Percentiles rank a stretch among this genome's conserved stretches.
Conservation (phyloP, 2,113 vertebrate genomes). For the Sciurus niger region DNA sequence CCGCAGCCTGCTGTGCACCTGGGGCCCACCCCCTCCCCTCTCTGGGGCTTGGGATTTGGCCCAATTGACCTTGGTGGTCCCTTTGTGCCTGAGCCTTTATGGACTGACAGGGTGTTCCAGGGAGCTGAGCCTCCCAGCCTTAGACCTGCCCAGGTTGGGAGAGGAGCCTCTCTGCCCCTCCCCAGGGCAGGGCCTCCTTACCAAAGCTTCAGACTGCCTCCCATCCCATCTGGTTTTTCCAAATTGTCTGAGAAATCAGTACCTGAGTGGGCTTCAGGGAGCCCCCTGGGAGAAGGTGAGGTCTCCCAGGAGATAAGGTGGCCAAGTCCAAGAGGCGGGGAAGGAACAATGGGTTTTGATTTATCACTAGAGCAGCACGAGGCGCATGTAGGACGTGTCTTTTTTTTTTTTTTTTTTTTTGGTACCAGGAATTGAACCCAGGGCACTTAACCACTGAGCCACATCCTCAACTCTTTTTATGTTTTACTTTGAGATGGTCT, state of each 20-base stretch:
- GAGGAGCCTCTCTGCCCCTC: neutral
- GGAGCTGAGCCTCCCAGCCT: neutral
- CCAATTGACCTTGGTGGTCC: neutral
- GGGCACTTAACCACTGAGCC: too few species aligned
- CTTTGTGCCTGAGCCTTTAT: neutral
- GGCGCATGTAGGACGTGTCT: too few species aligned
- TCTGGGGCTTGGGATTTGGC: neutral
- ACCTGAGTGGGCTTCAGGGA: neutral
- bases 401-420: too few species aligned
- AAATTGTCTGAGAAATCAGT: neutral
- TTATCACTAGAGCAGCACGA: fast-evolving
- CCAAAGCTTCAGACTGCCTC: neutral
- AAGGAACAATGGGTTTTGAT: neutral
- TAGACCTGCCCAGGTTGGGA: neutral
- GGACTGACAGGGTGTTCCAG: neutral
- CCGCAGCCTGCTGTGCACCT: neutral
- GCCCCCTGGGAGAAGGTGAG: neutral
- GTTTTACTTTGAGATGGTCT: too few species aligned
- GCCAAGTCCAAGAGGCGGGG: neutral
- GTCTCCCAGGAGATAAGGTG: neutral
- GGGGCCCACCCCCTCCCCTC: too few species aligned
- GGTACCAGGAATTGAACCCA: too few species aligned
- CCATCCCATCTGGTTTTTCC: neutral
- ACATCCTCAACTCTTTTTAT: too few species aligned
- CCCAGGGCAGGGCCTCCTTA: neutral